Base-by-base conservation (phyloP, 35 echinoderm and acorn worm species). In the Diadema setosum region DNA sequence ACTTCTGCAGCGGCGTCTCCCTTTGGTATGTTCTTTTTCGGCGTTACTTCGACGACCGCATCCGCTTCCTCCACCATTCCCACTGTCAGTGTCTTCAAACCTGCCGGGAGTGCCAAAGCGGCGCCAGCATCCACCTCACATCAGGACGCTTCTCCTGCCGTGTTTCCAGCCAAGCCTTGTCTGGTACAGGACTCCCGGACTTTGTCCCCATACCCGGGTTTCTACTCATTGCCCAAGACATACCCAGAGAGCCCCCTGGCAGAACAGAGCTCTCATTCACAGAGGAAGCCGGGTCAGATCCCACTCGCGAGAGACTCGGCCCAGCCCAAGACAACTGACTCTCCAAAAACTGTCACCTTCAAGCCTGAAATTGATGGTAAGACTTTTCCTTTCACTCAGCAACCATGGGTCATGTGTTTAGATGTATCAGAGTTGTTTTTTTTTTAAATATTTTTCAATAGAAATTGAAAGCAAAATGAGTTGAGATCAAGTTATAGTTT, bases 21-120 rank as follows among this genome's bases (percentile, higher is more conserved):
- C 14, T 94, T 94, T 63, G 49, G 81, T 39, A 87, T 81, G 2
- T 90, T 90, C 83, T 90, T 67, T 42, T 94, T 94, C 52, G 58
- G 87, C 23, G 29, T 46, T 9, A n/a, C n/a, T n/a, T 0, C 43
- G 27, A 52, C 81, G 8, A 26, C 65, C 30, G n/a, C 46, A 5
- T n/a, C n/a, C n/a, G 46, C 81, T 35, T 9, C 81, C 11, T 52
- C 52, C 0, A 34, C 81, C 26, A 31, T 52, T 41, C 44, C 73
- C 17, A 44, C 73, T 15, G 14, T 41, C 7, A 41, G 73, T 24
- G 35, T 78, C 73, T 78, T 78, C 73, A 78, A 78, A 16, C 80
- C 46, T 20, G 73, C 18, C 34, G 48, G 2, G 3, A 4, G 14
- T 20, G 27, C 55, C 7, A 76, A 82, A 14, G 42, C 5, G 64